These are phyloP conservation scores for Sceloporus undulatus DNA, from an alignment of 2,113 vertebrate genomes.

Conservation along the genomic window DNA sequence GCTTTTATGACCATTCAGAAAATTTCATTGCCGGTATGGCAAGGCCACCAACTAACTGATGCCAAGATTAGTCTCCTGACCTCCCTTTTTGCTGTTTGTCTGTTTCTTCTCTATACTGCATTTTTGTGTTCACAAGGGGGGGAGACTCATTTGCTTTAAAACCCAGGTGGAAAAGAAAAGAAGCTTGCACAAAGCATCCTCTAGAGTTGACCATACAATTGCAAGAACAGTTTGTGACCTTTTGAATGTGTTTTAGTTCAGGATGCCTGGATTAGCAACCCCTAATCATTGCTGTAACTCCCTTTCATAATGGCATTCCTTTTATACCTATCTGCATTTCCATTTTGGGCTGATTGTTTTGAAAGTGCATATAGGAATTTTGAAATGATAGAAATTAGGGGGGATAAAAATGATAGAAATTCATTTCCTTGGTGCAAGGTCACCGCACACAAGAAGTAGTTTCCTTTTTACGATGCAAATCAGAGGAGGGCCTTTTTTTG, in stretches of 20 bases:
- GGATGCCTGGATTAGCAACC: neutral
- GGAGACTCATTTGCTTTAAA: constrained; percentile 38
- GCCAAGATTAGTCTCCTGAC: neutral
- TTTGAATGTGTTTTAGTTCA: constrained; percentile 44
- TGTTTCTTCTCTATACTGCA: neutral
- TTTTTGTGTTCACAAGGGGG: neutral
- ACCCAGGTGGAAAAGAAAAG: constrained; percentile 36
- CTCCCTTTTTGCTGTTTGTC: rapidly evolving
- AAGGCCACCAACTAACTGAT: neutral
- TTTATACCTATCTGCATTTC: neutral
- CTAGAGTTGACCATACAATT: constrained; percentile 37
- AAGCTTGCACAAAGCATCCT: constrained; percentile 11
- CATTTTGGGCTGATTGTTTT: neutral
- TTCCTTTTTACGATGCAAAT: constrained; percentile 68
- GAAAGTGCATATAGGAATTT: neutral
- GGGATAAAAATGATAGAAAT: too few species aligned
- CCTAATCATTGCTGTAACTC: constrained; percentile 31
- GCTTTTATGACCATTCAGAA: constrained; percentile 45
- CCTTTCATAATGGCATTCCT: neutral
- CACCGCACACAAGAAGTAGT: constrained; percentile 53
- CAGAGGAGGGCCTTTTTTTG: constrained; percentile 52
- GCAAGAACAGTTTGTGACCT: constrained; percentile 46
- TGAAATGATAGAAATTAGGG: neutral
- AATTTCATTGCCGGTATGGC: constrained; percentile 51
- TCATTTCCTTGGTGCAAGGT: constrained; percentile 59